Conservation (phyloP, 2,888 invertebrate species). For the Pristionchus fissidentatus region DNA sequence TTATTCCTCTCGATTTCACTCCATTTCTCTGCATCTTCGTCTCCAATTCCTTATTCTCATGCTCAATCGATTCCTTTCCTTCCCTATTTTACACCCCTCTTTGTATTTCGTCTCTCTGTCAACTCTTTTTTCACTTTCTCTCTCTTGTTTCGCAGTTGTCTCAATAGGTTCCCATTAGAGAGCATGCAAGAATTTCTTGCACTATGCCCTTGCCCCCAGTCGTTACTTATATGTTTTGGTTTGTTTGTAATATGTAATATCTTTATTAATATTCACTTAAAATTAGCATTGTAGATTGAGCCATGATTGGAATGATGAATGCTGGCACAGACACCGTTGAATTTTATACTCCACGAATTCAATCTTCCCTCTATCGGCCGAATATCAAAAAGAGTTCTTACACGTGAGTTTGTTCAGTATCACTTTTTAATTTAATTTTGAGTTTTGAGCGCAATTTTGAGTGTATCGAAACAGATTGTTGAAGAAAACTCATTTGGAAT, state of each 20-base stretch:
- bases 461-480: background rate
- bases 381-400: background rate
- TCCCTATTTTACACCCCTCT: conserved; percentile 33
- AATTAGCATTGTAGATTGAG: too few species aligned
- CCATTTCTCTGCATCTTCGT: conserved; percentile 21
- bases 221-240: too few species aligned
- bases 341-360: conserved; percentile 58
- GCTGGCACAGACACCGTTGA: conserved; percentile 58
- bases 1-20: background rate
- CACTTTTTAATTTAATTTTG: too few species aligned
- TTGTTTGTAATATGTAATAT: too few species aligned
- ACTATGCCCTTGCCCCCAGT: too few species aligned
- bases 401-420: background rate
- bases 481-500: background rate
- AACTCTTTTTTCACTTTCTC: conserved; percentile 29
- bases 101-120: conserved; percentile 34
- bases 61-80: conserved; percentile 21
- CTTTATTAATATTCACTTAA: too few species aligned
- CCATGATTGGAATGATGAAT: conserved; percentile 67
- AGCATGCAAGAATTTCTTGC: too few species aligned
- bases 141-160: conserved; percentile 27
- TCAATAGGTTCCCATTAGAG: conserved; percentile 43
- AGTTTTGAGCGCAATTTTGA: too few species aligned
- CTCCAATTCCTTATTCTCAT: background rate
- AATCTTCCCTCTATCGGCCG: conserved; percentile 55